Conservation (phyloP, 2,888 invertebrate genomes). For the Cantharis lateralis region DNA sequence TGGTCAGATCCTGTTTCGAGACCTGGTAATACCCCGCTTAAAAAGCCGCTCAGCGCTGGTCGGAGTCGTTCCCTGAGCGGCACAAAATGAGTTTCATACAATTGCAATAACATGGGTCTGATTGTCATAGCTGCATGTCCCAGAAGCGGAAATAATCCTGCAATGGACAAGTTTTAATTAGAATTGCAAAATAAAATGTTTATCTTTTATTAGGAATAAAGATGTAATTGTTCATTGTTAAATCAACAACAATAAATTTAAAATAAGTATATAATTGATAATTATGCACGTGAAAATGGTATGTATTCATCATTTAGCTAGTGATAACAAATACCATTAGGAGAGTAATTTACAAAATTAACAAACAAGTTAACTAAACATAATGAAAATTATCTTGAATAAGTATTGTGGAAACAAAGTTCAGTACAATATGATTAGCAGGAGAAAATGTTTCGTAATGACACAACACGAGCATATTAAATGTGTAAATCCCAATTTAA, state of each 20-base stretch:
- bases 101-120: conserved; percentile 75
- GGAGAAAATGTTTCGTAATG: background rate
- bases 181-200: background rate
- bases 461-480: background rate
- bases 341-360: background rate
- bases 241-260: background rate
- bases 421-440: background rate
- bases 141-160: conserved; percentile 85
- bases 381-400: background rate
- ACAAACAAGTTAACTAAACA: background rate
- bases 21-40: conserved; percentile 87
- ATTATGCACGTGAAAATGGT: background rate
- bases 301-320: background rate
- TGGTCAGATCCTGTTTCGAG: conserved; percentile 85
- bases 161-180: background rate
- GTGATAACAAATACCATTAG: background rate
- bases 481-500: background rate
- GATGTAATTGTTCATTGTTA: no score
- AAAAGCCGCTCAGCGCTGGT: conserved; percentile 83
- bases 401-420: background rate
- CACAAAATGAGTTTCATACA: conserved; percentile 89
- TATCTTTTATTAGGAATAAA: no score
- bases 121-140: conserved; percentile 90
- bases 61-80: conserved; percentile 75
- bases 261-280: background rate